Conservation (phyloP, 1,140 invertebrate genomes). For the Aphelenchoides fujianensis region DNA sequence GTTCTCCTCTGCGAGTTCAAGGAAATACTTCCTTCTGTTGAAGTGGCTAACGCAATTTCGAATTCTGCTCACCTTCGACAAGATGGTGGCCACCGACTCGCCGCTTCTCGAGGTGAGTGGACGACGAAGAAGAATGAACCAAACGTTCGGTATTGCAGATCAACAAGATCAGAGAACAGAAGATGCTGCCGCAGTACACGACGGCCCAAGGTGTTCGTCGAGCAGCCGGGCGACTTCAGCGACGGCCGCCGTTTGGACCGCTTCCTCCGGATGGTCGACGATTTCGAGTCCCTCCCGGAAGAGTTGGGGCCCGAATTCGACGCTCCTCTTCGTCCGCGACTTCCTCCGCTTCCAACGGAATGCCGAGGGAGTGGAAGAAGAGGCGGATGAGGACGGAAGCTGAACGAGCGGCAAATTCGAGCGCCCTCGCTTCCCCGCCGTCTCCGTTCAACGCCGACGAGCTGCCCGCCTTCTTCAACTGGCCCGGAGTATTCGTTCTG, state of each 20-base stretch:
- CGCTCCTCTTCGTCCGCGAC: conserved; percentile 52
- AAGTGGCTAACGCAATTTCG: conserved; percentile 58
- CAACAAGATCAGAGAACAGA: conserved; percentile 54
- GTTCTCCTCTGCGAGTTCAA: conserved; percentile 19
- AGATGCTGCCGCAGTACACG: conserved; percentile 57
- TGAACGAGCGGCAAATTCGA: conserved; percentile 15
- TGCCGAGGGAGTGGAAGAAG: conserved; percentile 26
- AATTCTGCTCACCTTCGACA: conserved; percentile 56
- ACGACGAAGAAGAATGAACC: neutral
- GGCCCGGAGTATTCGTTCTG: conserved; percentile 60
- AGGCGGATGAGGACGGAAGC: conserved; percentile 22
- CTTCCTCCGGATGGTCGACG: conserved; percentile 50
- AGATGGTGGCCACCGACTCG: conserved; percentile 58
- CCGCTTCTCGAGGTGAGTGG: conserved; percentile 48
- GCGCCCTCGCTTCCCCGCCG: too few relatives aligned
- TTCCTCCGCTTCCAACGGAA: conserved; percentile 46
- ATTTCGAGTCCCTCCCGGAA: conserved; percentile 53
- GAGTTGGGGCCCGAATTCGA: conserved; percentile 46
- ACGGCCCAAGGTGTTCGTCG: conserved; percentile 59
- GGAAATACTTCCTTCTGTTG: conserved; percentile 26
- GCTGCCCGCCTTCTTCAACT: conserved; percentile 48
- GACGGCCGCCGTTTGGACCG: conserved; percentile 46
- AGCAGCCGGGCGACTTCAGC: conserved; percentile 57
- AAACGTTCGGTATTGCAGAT: conserved; percentile 32
- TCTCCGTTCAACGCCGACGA: conserved; percentile 41